Conservation (phyloP, 2,888 invertebrate species). For the Pterobdella sp. region DNA sequence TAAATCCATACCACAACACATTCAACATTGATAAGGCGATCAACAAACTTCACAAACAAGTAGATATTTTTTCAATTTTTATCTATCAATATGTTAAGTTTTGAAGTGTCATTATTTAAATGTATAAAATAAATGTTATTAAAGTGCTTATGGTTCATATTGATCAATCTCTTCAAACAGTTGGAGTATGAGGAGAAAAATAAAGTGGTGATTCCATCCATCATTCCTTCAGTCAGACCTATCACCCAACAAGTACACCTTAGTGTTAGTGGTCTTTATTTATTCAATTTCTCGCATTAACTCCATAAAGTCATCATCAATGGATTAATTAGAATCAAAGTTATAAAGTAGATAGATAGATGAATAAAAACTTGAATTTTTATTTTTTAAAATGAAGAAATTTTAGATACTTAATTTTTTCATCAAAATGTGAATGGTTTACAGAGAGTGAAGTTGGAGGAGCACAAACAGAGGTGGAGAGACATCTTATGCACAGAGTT, state of each 20-base stretch:
- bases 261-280: not conserved
- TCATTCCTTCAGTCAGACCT: not conserved
- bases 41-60: not conserved
- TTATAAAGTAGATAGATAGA: not conserved
- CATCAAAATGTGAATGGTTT: no score
- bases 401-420: no score
- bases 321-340: not conserved
- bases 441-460: not conserved
- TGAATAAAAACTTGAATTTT: no score
- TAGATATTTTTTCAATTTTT: no score
- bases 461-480: not conserved
- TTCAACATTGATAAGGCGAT: not conserved
- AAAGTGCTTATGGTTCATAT: no score
- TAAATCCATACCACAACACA: constrained; percentile 4
- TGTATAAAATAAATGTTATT: no score
- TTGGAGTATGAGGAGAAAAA: not conserved
- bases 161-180: not conserved
- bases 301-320: not conserved
- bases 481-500: not conserved
- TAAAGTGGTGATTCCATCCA: constrained; percentile 5
- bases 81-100: no score
- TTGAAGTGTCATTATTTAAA: no score
- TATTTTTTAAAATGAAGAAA: no score
- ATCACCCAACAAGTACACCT: not conserved
- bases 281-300: no score